These are phyloP conservation scores for Ophion slaviceki DNA, from an alignment of 2,888 invertebrate species.

Conservation along the genomic window DNA sequence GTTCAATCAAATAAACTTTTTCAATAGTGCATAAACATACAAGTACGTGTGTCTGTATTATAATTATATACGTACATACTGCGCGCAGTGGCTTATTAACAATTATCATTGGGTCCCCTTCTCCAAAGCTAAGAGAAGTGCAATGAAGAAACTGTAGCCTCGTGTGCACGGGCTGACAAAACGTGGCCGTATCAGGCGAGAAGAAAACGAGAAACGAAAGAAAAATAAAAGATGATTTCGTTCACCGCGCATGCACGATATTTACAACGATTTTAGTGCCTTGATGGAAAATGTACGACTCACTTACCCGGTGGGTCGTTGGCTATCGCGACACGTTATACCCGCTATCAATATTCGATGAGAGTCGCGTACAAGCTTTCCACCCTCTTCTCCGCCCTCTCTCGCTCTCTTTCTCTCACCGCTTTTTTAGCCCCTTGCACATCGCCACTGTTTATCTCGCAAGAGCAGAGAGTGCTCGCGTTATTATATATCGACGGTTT, in stretches of 20 bases:
- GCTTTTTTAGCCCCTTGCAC: conserved; percentile 2
- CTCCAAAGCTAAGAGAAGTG: no score
- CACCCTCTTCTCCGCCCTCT: not conserved
- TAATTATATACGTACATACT: no score
- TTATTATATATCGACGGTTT: not conserved
- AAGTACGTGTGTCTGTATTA: no score
- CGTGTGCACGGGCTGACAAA: no score
- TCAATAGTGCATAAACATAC: no score
- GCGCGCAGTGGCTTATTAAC: no score
- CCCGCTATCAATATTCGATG: conserved; percentile 55
- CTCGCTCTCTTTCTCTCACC: not conserved
- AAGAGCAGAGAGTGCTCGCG: not conserved
- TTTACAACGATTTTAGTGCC: conserved; percentile 47
- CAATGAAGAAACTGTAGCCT: no score
- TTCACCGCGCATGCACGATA: conserved; percentile 17
- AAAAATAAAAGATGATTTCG: conserved; percentile 36
- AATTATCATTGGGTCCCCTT: no score
- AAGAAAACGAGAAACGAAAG: conserved; percentile 22
- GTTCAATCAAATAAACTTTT: no score
- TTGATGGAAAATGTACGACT: conserved; percentile 26
- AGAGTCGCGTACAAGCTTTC: conserved; percentile 30
- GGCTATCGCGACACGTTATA: conserved; percentile 8
- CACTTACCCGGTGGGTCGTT: not conserved
- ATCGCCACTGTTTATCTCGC: conserved; percentile 43
- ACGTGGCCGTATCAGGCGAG: not conserved